Percentiles rank a stretch among this genome's conserved stretches.
Conservation (phyloP, 2,113 vertebrate genomes). For the Coptodon rendalli region DNA sequence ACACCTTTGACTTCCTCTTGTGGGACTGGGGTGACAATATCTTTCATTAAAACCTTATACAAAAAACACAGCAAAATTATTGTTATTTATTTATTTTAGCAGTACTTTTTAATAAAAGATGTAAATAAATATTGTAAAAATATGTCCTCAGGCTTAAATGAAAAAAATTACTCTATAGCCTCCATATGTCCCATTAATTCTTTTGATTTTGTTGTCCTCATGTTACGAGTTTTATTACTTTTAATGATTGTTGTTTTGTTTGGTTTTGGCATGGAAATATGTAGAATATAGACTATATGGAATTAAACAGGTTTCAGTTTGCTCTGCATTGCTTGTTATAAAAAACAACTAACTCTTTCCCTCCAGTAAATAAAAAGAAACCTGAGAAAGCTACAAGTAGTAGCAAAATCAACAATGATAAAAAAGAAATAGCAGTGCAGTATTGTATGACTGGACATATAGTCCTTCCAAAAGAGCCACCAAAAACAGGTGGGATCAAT, state of each 20-base stretch:
- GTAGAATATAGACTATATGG: no score
- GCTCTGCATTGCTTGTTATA: background rate
- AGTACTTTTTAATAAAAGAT: background rate
- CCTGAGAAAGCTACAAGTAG: background rate
- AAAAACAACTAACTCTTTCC: background rate
- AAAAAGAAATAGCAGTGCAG: background rate
- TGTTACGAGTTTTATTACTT: background rate
- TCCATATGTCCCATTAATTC: background rate
- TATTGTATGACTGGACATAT: background rate
- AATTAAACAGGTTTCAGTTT: background rate
- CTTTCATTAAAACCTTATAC: conserved; percentile 97
- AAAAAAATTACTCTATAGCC: background rate
- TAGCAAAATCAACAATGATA: background rate
- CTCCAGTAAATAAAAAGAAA: background rate
- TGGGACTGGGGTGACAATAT: conserved; percentile 92
- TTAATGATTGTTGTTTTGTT: background rate
- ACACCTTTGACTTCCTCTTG: conserved; percentile 97
- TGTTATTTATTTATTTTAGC: background rate
- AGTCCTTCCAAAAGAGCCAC: background rate
- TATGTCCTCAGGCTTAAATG: background rate
- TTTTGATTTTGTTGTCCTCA: background rate
- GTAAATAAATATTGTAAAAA: background rate
- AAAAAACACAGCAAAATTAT: background rate
- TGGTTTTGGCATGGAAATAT: background rate
- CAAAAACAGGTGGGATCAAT: background rate